Base-by-base conservation (phyloP, 2,888 invertebrate genomes). In the Epinotia ramella region DNA sequence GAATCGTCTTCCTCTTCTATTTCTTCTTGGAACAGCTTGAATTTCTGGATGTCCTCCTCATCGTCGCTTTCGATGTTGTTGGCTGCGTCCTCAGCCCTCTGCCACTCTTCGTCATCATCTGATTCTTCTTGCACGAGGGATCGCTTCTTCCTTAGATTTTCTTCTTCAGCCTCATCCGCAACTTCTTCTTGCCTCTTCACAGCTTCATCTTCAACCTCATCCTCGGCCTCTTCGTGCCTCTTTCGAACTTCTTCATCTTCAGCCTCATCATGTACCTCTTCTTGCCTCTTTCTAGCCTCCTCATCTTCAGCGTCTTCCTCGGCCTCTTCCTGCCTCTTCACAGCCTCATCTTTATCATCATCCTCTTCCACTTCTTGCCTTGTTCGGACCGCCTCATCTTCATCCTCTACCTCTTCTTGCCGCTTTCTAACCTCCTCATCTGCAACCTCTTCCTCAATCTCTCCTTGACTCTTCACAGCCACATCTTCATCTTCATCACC, bases 211-310 rank as follows among this genome's bases (percentile, higher is more conserved):
- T 64, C 56, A 24, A 49, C 53, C 24, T 44, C 65, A 44, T 73
- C 64, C 5, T 68, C 70, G n/a, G 70, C 78, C 63, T 77, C 72
- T 20, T 56, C 56, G 18, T 56, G 56, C 9, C 9, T 18, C n/a
- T 20, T 18, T 57, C 3, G 5, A 9, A 12, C 57, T 3, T 56
- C 53, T 5, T 72, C 49, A 40, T 79, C 80, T 77, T 80, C 79
- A 4, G 77, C 73, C 56, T 80, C 80, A 7, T 81, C 81, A 28
- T 79, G 76, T 68, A 79, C 78, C 44, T 79, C 78, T 56, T 66
- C 65, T 57, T 72, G 62, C 40, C 46, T 70, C 16, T 40, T 63
- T 6, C 33, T 11, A 20, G 33, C 62, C 49, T 77, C 75, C 5
- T 65, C 64, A 16, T 68, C 40, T 57, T 53, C 68, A 65, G 68